phyloP scores from a whole-genome alignment of 2,113 vertebrate genomes.

The Malurus elegans region DNA sequence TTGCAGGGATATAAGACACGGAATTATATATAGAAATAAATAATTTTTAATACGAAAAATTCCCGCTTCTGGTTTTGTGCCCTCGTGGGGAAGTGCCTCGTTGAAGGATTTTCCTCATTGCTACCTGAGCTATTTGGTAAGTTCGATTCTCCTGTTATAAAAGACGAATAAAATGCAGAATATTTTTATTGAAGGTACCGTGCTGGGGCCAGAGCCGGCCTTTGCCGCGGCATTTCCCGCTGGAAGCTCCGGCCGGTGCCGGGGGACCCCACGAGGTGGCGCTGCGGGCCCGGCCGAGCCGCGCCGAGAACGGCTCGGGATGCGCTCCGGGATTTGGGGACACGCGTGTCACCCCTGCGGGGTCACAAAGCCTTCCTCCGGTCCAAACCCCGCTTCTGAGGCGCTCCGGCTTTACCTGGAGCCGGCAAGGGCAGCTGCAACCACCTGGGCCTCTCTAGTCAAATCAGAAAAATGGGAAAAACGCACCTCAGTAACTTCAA shows the following conservation, averaged over 20 bases:
- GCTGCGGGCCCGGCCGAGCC: neutral
- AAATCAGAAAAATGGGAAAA: neutral
- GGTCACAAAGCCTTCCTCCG: neutral
- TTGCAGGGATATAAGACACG: neutral
- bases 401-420: neutral
- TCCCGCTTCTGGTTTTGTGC: neutral
- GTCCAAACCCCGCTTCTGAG: no score
- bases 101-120: constrained; percentile 29
- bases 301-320: neutral
- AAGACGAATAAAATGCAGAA: neutral
- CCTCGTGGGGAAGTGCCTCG: constrained; percentile 41
- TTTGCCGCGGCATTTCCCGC: no score
- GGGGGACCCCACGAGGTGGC: neutral
- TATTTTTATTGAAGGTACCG: neutral
- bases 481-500: no score
- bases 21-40: constrained; percentile 3
- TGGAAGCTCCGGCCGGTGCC: no score
- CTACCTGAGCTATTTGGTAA: neutral
- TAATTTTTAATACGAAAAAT: neutral
- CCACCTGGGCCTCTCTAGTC: no score
- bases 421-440: neutral
- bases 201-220: no score
- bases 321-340: neutral
- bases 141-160: neutral
- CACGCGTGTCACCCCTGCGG: neutral